Base-by-base conservation (phyloP, 2,113 vertebrate species). In the Ictalurus punctatus region DNA sequence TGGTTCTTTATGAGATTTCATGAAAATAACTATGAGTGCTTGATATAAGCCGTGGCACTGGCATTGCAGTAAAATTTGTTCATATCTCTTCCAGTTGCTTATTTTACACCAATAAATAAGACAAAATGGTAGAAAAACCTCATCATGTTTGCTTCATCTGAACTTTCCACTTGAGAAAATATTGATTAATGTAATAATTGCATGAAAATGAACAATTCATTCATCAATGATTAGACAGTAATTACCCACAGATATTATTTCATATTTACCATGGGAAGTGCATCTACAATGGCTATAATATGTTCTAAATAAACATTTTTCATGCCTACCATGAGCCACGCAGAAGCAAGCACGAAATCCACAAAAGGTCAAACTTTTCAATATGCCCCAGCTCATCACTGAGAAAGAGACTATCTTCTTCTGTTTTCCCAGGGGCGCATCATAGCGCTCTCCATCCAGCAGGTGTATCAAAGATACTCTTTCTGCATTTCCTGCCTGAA, bases 281-380 rank as follows among this genome's bases (percentile, higher is more conserved):
- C 21, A 21, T 56, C 0, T 81, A 9, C n/a, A 81, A 34, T 58
- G 1, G 16, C 8, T 34, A 21, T 81, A 58, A 80, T 17, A 54
- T 21, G 16, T 58, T 58, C 14, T 5, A 81, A 58, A 34, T 12
- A 30, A 37, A 83, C 80, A 83, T 37, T 61, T 25, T 61, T 83
- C 17, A 61, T 83, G 30, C 56, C 56, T 37, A 61, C 2, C 52
- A 58, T 0, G 10, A 83, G 56, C 19, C 13, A 37, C 3, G 10
- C 19, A 25, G 8, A 40, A 61, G 6, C 27, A 80, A 56, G 52
- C 85, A 86, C 86, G 34, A 73, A 85, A 67, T 78, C 54, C 89
- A 90, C 90, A 86, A 34, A 92, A 92, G 92, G 92, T 93, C 91
- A 92, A 40, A 89, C 56, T 89, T 92, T 92, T 93, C 90, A 90